Evolutionary conservation across 2,113 vertebrate genomes (phyloP).

Genomic region (Strix aluco): DNA sequence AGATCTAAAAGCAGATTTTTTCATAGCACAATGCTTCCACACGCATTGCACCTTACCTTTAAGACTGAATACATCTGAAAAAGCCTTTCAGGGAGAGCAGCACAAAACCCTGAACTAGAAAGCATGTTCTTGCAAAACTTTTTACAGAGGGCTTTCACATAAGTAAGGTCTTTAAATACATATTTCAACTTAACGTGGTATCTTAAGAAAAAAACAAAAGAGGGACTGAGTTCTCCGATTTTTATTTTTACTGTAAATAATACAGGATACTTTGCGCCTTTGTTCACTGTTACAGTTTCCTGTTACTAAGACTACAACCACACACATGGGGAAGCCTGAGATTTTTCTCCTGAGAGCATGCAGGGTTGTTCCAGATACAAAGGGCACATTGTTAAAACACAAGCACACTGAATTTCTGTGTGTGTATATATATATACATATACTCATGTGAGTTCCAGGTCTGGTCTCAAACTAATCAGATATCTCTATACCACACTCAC

Average conservation of each 20-base stretch:
- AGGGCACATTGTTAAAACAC: neutral
- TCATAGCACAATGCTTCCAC: neutral
- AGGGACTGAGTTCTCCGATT: rapidly evolving
- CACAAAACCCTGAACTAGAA: neutral
- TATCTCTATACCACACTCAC: neutral
- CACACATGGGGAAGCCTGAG: neutral
- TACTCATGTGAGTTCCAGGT: neutral
- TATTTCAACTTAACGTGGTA: neutral
- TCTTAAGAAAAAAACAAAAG: neutral
- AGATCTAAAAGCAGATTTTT: neutral
- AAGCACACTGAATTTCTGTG: neutral
- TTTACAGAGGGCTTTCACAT: neutral
- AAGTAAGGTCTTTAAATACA: neutral
- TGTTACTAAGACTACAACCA: neutral
- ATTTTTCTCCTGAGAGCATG: neutral
- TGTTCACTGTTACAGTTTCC: neutral
- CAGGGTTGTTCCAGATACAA: neutral
- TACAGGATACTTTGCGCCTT: neutral
- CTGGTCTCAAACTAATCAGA: neutral
- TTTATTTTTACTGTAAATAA: neutral
- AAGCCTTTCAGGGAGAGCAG: neutral
- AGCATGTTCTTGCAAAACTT: neutral
- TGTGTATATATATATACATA: too few species aligned
- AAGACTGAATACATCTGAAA: neutral
- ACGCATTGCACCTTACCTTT: neutral